Percentiles rank a stretch among this genome's conserved stretches.
phyloP scores from a whole-genome alignment of 1,140 invertebrate species.

The Sipha flava region DNA sequence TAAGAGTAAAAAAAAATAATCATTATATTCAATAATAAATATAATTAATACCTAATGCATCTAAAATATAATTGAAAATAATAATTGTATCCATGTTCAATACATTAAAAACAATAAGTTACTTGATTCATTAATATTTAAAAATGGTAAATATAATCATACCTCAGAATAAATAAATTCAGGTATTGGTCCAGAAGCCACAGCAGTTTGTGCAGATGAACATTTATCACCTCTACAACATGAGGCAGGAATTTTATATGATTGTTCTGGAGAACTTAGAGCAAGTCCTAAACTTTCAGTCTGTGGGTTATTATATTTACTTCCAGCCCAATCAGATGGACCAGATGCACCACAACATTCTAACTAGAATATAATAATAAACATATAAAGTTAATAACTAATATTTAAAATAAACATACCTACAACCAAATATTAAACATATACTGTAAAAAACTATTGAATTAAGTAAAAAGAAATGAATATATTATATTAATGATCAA shows the following conservation, averaged over 20 bases:
- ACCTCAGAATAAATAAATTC: slow-evolving; percentile 51
- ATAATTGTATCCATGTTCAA: background rate
- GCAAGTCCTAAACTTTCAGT: slow-evolving; percentile 40
- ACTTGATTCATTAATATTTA: slow-evolving; percentile 35
- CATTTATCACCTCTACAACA: slow-evolving; percentile 52
- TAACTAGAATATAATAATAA: slow-evolving; percentile 45
- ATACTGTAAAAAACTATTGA: too few relatives aligned
- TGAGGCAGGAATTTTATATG: slow-evolving; percentile 52
- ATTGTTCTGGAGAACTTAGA: slow-evolving; percentile 40
- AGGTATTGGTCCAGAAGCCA: slow-evolving; percentile 46
- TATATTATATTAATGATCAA: too few relatives aligned
- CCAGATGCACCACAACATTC: slow-evolving; percentile 63
- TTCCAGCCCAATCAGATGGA: slow-evolving; percentile 60
- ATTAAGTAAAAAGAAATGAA: too few relatives aligned
- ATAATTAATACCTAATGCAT: too few relatives aligned
- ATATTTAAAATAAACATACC: background rate
- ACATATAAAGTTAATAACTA: background rate
- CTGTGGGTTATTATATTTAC: slow-evolving; percentile 49
- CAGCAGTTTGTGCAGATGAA: slow-evolving; percentile 45
- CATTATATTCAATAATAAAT: too few relatives aligned
- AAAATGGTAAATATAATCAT: slow-evolving; percentile 34
- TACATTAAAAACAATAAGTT: slow-evolving; percentile 34
- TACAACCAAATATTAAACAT: background rate
- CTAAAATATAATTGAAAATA: too few relatives aligned
- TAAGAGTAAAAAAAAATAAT: too few relatives aligned